A percentile compares a stretch with the other conserved stretches of the same genome.
These are phyloP conservation scores for Dryomyza anilis DNA, from an alignment of 2,888 invertebrate genomes.

Conservation along the genomic window DNA sequence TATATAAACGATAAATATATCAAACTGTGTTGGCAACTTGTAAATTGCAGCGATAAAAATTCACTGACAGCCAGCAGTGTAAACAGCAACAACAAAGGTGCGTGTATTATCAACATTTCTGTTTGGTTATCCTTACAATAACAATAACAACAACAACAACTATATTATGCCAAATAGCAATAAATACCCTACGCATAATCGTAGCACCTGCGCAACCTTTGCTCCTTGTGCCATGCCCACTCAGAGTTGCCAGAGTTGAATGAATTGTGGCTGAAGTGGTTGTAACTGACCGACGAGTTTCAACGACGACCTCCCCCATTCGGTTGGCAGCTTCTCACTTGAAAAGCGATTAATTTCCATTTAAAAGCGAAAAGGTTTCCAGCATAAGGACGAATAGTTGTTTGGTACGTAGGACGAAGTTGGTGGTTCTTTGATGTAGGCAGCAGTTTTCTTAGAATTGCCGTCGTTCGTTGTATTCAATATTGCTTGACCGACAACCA, in stretches of 20 bases:
- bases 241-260: neutral
- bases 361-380: constrained; percentile 37
- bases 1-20: neutral
- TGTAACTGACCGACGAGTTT: no score
- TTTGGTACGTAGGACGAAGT: no score
- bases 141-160: neutral
- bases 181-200: neutral
- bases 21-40: constrained; percentile 32
- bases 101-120: neutral
- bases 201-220: neutral
- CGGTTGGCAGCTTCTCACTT: constrained; percentile 32
- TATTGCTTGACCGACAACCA: no score
- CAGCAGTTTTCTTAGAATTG: neutral
- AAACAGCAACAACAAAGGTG: neutral
- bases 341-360: constrained; percentile 55
- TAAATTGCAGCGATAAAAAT: constrained; percentile 32
- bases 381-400: neutral
- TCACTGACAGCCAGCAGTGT: neutral
- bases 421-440: neutral
- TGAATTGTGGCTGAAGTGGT: neutral
- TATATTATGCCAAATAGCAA: neutral
- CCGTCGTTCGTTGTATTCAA: neutral
- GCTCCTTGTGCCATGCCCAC: neutral
- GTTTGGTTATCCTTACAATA: neutral
- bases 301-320: no score